Conservation (phyloP, 2,113 vertebrate species). For the Gobio gobio region DNA sequence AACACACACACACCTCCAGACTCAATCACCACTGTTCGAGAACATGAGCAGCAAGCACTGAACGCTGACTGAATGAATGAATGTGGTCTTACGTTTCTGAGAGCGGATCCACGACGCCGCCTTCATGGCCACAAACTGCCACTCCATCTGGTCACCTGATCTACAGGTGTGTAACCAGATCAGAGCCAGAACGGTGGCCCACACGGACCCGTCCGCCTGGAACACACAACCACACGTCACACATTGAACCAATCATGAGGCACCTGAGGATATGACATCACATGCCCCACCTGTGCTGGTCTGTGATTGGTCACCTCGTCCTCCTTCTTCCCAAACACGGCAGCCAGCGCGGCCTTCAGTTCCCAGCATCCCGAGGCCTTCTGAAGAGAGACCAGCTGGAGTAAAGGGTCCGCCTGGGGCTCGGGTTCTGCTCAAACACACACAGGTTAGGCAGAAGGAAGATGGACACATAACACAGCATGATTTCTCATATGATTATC, state of each 20-base stretch:
- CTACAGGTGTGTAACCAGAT: constrained; percentile 80
- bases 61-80: not conserved
- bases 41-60: not conserved
- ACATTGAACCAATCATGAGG: not conserved
- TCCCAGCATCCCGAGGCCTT: constrained; percentile 75
- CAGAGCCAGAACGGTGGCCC: constrained; percentile 83
- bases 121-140: constrained; percentile 78
- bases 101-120: constrained; percentile 73
- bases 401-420: constrained; percentile 40
- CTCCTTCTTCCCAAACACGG: constrained; percentile 24
- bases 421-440: not conserved
- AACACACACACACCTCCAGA: constrained; percentile 36
- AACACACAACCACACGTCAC: constrained; percentile 43
- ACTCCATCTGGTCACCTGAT: constrained; percentile 69
- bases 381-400: constrained; percentile 71
- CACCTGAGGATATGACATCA: not conserved
- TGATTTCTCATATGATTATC: no score
- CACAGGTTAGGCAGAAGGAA: not conserved
- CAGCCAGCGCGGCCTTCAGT: constrained; percentile 59
- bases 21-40: not conserved
- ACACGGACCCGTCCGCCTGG: constrained; percentile 69
- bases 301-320: constrained; percentile 52
- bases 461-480: no score
- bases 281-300: constrained; percentile 61
- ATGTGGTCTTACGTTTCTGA: constrained; percentile 66